Evolutionary conservation across 2,113 vertebrate genomes (phyloP), one percentile per base, ranked within the genome.

Genomic region (Eleginops maclovinus): DNA sequence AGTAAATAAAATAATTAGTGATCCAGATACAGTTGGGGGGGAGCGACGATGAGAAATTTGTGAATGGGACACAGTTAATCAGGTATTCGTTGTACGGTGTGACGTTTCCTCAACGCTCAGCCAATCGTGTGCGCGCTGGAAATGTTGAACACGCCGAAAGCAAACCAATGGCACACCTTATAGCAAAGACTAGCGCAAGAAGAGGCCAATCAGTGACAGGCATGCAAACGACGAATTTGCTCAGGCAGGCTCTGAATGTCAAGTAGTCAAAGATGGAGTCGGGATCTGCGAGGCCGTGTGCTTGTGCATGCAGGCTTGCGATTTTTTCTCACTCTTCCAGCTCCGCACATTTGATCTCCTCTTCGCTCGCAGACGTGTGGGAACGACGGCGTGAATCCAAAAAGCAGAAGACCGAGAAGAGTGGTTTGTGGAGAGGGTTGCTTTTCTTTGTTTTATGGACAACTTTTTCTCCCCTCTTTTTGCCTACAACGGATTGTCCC

Each of bases 191-290:
- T 96, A 96, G 96, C 96, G 96, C 96, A 96, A 75, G 94, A 92
- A 75, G 63, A 68, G 88, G 84, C 96, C 96, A 97, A 97, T 97
- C 90, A 88, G 82, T 51, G 86, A 74, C 74, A 68, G 89, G 90
- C 93, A 97, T 97, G 96, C 95, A 95, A 96, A 96, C 95, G 90
- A 96, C 93, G 95, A 94, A 91, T 94, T 87, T 93, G 95, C 94
- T 95, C 93, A 93, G 94, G 94, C 96, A 96, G 94, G 94, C 96
- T 96, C 94, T 97, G 96, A 97, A 97, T 97, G 96, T 97, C 96
- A 97, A 97, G 95, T 95, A 97, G 96, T 96, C 96, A 97, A 97
- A 98, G 97, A 97, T 98, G 97, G 97, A 97, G 97, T 95, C 95
- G 93, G 95, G 93, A 94, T 95, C 94, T 92, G 94, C 87, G 93